These are phyloP conservation scores for Tiliqua scincoides DNA, from an alignment of 2,113 vertebrate species.

Conservation along the genomic window DNA sequence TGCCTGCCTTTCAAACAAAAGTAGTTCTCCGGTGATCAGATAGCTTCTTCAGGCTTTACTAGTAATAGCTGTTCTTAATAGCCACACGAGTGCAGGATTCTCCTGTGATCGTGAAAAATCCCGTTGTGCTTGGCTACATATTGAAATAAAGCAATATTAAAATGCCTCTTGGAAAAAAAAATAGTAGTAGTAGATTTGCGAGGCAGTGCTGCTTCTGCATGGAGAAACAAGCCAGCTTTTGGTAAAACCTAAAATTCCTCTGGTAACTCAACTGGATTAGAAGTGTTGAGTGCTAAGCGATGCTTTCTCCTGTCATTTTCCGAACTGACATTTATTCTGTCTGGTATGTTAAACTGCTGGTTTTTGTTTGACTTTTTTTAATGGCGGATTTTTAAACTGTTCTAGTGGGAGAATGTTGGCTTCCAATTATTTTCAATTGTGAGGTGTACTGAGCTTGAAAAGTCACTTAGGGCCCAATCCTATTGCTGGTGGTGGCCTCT, in stretches of 20 bases:
- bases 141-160: not conserved
- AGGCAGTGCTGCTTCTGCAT: too few relatives aligned
- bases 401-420: slow-evolving; percentile 43
- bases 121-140: too few relatives aligned
- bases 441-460: slow-evolving; percentile 17
- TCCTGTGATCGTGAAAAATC: not conserved
- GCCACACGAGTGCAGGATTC: not conserved
- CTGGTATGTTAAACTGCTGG: not conserved
- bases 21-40: not conserved
- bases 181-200: not conserved
- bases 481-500: too few relatives aligned
- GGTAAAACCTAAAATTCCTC: too few relatives aligned
- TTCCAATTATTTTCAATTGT: slow-evolving; percentile 22
- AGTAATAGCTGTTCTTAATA: not conserved
- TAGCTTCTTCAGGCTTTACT: not conserved
- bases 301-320: slow-evolving; percentile 23
- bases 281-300: not conserved
- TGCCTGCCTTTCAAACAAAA: not conserved
- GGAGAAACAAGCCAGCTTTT: too few relatives aligned
- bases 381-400: slow-evolving; percentile 14
- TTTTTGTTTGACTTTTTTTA: slow-evolving; percentile 11
- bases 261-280: not conserved
- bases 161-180: not conserved
- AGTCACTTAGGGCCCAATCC: too few relatives aligned
- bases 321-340: not conserved